Conservation (phyloP, 30 jellyfish, hydroid and myxozoan genomes). For the Pelagia noctiluca region DNA sequence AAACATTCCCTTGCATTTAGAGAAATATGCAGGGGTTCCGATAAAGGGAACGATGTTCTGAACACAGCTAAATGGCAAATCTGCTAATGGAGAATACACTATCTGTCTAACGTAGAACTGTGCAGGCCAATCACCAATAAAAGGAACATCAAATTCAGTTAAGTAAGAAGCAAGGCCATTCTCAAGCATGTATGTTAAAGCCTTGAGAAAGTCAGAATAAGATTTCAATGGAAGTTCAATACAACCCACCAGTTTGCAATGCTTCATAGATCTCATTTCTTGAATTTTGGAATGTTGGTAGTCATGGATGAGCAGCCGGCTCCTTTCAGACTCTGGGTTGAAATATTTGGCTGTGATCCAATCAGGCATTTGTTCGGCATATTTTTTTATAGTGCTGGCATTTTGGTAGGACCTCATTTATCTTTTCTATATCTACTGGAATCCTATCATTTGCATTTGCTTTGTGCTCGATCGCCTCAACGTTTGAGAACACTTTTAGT, state of each 20-base stretch:
- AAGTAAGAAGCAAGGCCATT: conserved; percentile 12
- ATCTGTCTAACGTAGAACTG: conserved; percentile 22
- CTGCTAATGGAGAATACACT: not conserved
- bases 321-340: conserved; percentile 17
- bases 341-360: conserved; percentile 30
- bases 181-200: not conserved
- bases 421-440: conserved; percentile 12
- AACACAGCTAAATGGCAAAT: not conserved
- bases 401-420: not conserved
- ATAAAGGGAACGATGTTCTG: conserved; percentile 12
- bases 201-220: not conserved
- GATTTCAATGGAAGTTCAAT: conserved; percentile 52
- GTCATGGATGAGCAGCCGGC: conserved; percentile 22
- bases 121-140: conserved; percentile 32
- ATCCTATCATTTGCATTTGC: conserved; percentile 8
- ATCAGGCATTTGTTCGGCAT: conserved; percentile 35
- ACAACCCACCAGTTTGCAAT: conserved; percentile 28
- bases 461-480: not conserved
- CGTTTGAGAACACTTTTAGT: conserved; percentile 12
- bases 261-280: conserved; percentile 29
- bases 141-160: conserved; percentile 7
- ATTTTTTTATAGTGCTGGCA: not conserved
- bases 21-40: conserved; percentile 11
- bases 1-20: conserved; percentile 12
- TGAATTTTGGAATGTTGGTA: conserved; percentile 12